Base-by-base conservation (phyloP, 2,888 invertebrate species). In the Coelinius sp. region DNA sequence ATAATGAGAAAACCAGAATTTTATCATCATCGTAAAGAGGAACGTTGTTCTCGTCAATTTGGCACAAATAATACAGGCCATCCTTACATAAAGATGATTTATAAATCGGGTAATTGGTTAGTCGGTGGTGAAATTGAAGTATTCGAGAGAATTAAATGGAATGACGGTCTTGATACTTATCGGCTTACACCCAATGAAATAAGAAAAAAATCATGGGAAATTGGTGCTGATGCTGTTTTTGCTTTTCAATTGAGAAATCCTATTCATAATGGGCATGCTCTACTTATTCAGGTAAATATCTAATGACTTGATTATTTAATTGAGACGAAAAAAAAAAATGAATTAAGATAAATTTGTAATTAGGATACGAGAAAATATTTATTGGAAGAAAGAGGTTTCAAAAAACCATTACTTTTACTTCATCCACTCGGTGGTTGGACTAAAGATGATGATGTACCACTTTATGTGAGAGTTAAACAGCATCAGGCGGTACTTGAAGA, bases 341-440 rank as follows among this genome's bases (percentile, higher is more conserved):
- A 41, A 35, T 31, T 38, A 41, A 35, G 24, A 35, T 22, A 20
- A 12, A 63, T 64, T 65, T 46, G 25, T 31, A 14, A 44, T 63
- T 95, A 95, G 85, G 97, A 98, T 85, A 98, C 98, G 0, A 93
- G 93, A 69, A 91, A 92, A 27, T 94, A 94, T 79, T 90, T 98
- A 66, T 80, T 91, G 66, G 89, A 92, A 56, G 94, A 94, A 72
- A 90, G 94, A 53, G 98, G 98, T 5, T 98, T 94, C 88, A 95
- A 95, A 87, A 97, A 97, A 83, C 99, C 99, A 0, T 95, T 99
- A 1, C 90, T 99, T 8, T 90, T 99, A 0, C 89, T 99, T 17
- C 99, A 99, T 90, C 99, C 99, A 0, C 90, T 99, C 20, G 93
- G 96, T 69, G 98, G 98, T 17, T 99, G 97, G 98, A 99, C 97